These are phyloP conservation scores for Diadema setosum DNA, from an alignment of 35 echinoderm and acorn worm genomes.

Conservation along the genomic window DNA sequence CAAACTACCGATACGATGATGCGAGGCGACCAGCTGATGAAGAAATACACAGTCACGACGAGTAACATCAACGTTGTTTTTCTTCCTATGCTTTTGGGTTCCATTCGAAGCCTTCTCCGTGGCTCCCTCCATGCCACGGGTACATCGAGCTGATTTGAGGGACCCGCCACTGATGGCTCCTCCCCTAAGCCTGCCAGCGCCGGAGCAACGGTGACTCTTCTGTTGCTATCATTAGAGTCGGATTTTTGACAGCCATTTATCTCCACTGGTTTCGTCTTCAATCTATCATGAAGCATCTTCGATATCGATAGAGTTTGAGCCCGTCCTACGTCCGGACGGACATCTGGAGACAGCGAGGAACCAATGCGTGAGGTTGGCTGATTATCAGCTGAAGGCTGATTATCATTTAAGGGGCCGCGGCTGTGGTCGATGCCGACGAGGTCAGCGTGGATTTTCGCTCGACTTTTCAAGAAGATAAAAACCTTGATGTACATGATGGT, in stretches of 20 bases:
- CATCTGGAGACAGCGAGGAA: no score
- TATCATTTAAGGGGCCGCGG: not conserved
- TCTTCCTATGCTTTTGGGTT: not conserved
- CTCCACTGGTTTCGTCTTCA: no score
- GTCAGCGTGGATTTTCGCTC: not conserved
- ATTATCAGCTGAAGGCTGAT: not conserved
- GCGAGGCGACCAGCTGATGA: not conserved
- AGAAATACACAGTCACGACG: not conserved
- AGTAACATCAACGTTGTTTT: not conserved
- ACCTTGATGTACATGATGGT: not conserved
- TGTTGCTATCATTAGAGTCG: no score
- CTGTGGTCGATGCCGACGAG: not conserved
- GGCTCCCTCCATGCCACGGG: not conserved
- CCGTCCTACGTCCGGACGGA: no score
- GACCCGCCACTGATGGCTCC: no score
- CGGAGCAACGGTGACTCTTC: no score
- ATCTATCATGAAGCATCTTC: no score
- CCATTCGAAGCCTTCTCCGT: not conserved
- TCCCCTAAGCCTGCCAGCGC: no score
- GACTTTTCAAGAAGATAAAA: not conserved
- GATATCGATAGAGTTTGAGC: no score
- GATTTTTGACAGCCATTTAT: no score
- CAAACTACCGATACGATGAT: not conserved
- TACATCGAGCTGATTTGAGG: no score
- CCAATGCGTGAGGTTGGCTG: not conserved